phyloP scores from a whole-genome alignment of 2,888 invertebrate genomes.

The Aphidoletes aphidimyza region DNA sequence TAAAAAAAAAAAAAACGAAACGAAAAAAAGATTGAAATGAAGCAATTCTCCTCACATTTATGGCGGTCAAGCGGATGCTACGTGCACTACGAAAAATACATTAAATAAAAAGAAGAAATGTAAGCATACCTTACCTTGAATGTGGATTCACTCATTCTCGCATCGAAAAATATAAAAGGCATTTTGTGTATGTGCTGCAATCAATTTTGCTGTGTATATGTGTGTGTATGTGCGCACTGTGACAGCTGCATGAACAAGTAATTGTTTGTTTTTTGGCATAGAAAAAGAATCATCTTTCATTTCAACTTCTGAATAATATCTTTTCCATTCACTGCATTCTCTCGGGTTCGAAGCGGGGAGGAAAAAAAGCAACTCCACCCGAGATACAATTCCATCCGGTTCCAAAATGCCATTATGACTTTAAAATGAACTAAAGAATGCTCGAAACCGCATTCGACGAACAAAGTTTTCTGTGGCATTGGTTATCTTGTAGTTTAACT shows the following conservation, averaged over 20 bases:
- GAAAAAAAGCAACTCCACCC: too few relatives aligned
- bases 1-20: too few relatives aligned
- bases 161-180: not conserved
- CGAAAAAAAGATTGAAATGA: too few relatives aligned
- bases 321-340: not conserved
- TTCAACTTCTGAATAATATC: not conserved
- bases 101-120: not conserved
- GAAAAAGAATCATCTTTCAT: not conserved
- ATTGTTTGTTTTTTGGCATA: slow-evolving; percentile 8
- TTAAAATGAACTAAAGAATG: slow-evolving; percentile 7
- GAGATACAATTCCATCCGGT: too few relatives aligned
- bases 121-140: not conserved
- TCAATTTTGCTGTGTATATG: not conserved
- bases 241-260: slow-evolving; percentile 15
- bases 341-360: too few relatives aligned
- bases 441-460: not conserved
- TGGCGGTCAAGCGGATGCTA: slow-evolving; percentile 45
- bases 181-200: not conserved
- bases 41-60: not conserved
- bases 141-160: not conserved
- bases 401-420: not conserved
- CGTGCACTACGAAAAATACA: not conserved
- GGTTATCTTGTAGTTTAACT: not conserved
- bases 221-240: not conserved
- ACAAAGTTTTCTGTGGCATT: slow-evolving; percentile 16